phyloP scores from a whole-genome alignment of 2,797 vertebrate species.

The Mustela erminea region DNA sequence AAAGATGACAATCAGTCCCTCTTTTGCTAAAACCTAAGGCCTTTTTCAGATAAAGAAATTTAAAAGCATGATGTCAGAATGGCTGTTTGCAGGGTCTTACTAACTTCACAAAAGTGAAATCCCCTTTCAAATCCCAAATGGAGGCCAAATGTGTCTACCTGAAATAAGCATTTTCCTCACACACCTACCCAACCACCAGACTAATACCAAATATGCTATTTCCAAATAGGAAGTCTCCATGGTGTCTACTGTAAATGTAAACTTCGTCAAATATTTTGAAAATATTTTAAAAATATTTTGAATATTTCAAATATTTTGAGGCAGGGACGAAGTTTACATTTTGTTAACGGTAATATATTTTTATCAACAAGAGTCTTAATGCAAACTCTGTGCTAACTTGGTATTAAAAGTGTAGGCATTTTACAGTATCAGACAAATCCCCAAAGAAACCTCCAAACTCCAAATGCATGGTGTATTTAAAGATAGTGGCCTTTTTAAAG shows the following conservation, averaged over 20 bases:
- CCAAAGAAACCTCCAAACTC: conserved; percentile 30
- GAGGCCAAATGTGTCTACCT: conserved; percentile 17
- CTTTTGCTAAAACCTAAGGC: not conserved
- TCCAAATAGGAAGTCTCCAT: conserved; percentile 48
- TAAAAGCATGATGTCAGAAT: conserved; percentile 40
- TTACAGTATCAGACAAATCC: conserved; percentile 35
- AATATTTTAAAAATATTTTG: no score
- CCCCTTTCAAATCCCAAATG: not conserved
- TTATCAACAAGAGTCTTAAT: conserved; percentile 9
- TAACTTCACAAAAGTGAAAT: conserved; percentile 21
- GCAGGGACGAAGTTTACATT: not conserved
- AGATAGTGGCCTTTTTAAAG: not conserved
- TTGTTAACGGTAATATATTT: conserved; percentile 11
- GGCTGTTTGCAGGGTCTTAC: not conserved
- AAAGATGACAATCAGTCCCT: conserved; percentile 62
- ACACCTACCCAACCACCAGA: not conserved
- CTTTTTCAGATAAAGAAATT: conserved; percentile 54
- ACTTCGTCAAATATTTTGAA: conserved; percentile 40
- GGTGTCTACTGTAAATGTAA: not conserved
- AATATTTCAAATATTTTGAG: conserved; percentile 49
- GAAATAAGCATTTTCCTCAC: conserved; percentile 24
- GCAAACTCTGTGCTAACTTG: conserved; percentile 56
- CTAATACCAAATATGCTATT: conserved; percentile 40
- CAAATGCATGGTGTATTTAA: not conserved
- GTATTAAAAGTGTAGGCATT: conserved; percentile 48